phyloP scores from a whole-genome alignment of 2,113 vertebrate species.

The Procavia capensis region DNA sequence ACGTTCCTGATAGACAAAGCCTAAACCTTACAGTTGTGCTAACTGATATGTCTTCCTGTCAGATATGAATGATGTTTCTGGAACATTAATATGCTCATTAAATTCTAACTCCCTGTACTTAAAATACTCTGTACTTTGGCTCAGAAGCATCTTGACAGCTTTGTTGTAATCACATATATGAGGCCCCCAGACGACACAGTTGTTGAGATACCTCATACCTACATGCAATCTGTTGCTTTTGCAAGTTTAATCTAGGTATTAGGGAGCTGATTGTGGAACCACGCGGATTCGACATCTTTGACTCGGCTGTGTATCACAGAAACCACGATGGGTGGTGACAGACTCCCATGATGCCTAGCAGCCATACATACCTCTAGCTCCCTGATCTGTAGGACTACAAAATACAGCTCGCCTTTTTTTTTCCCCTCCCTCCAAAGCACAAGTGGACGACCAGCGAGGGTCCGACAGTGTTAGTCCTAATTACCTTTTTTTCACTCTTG shows the following conservation, averaged over 20 bases:
- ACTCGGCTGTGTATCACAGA: conserved; percentile 90
- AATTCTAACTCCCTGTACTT: conserved; percentile 67
- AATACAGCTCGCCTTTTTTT: conserved; percentile 80
- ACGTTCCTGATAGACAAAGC: conserved; percentile 58
- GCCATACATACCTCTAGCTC: conserved; percentile 87
- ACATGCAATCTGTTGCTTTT: conserved; percentile 85
- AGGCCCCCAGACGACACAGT: conserved; percentile 64
- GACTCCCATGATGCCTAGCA: conserved; percentile 88
- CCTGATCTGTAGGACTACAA: conserved; percentile 87
- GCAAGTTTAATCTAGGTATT: conserved; percentile 88
- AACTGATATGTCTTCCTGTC: conserved; percentile 67
- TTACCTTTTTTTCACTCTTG: conserved; percentile 99
- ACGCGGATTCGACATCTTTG: conserved; percentile 90
- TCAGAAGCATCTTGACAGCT: conserved; percentile 37
- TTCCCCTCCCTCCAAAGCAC: conserved; percentile 81
- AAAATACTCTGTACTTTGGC: conserved; percentile 36
- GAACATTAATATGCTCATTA: conserved; percentile 82
- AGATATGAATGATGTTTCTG: conserved; percentile 60
- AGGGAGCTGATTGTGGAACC: conserved; percentile 87
- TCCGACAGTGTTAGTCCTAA: conserved; percentile 99
- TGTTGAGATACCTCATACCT: conserved; percentile 83
- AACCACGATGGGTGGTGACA: conserved; percentile 89
- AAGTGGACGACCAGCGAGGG: conserved; percentile 97
- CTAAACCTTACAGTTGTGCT: conserved; percentile 56
- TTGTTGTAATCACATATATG: neutral